Evolutionary conservation across 2,113 vertebrate genomes (phyloP), one percentile per base, ranked within the genome.

Genomic region (Ardeotis arabs): DNA sequence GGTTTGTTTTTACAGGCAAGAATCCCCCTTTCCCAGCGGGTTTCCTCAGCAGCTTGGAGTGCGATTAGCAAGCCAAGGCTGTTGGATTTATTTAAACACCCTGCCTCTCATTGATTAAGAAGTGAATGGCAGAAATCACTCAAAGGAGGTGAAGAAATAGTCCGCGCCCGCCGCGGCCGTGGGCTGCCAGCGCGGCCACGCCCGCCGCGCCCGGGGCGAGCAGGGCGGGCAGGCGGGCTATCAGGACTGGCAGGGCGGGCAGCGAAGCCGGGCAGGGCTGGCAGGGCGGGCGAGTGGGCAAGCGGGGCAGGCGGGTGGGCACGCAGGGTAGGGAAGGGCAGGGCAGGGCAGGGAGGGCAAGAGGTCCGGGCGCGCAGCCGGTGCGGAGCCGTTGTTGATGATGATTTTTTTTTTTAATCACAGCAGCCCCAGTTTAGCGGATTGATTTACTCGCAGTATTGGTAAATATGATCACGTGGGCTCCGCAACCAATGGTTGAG

Each of bases 401-500:
- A 97, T 96, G 91, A 95, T 96, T 50, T 55, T 67, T 86, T 95
- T 94, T 97, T 97, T 95, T 85, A 98, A 98, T 97, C 98, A 95
- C 97, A 96, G 97, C 98, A 97, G 94, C 93, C 96, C 97, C 98
- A 96, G 97, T 97, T 98, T 97, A 98, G 99, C 98, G 99, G 99
- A 99, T 99, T 99, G 99, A 99, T 99, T 99, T 99, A 99, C 99
- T 99, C 98, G 90, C 97, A 98, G 99, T 99, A 99, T 99, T 99
- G 99, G 99, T 99, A 99, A 99, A 99, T 99, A 99, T 99, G 99
- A 99, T 99, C 99, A 99, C 99, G 99, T 99, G 99, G 99, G 98
- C 98, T 97, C 98, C 98, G 98, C 98, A 98, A 99, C 99, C 99
- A 99, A 99, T 99, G 98, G 99, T 98, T 97, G 99, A 98, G 98